A percentile compares a stretch with the other conserved stretches of the same genome.
Evolutionary conservation across 2,888 invertebrate species (phyloP).

Genomic region (Erannis defoliaria): DNA sequence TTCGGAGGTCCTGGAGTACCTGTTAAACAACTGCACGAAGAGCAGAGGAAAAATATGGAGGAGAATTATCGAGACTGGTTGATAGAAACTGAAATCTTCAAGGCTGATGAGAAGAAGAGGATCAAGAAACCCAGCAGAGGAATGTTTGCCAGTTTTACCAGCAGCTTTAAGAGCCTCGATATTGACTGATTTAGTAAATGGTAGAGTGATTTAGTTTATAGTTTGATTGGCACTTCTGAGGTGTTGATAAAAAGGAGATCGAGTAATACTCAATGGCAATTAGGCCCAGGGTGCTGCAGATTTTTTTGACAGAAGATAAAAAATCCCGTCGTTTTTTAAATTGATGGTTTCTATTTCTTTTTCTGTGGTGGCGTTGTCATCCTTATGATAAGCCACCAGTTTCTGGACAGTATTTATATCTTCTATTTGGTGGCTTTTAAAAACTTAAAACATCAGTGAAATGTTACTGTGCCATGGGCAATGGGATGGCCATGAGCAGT

Average conservation of each 20-base stretch:
- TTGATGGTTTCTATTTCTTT: too few species aligned
- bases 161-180: conserved; percentile 80
- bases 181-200: conserved; percentile 71
- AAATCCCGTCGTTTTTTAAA: not conserved
- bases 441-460: not conserved
- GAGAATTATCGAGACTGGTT: conserved; percentile 88
- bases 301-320: not conserved
- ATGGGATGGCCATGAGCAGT: not conserved
- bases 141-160: conserved; percentile 82
- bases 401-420: not conserved
- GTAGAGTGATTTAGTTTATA: conserved; percentile 12
- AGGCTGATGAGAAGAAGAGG: conserved; percentile 80
- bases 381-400: not conserved
- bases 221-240: conserved; percentile 7
- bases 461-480: not conserved
- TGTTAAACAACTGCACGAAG: conserved; percentile 84
- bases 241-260: not conserved
- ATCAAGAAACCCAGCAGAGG: conserved; percentile 81
- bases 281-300: not conserved
- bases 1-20: conserved; percentile 87
- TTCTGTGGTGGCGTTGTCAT: not conserved
- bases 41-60: conserved; percentile 85
- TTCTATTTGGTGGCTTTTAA: not conserved
- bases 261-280: not conserved
- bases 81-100: conserved; percentile 86